Evolutionary conservation across 2,888 invertebrate genomes (phyloP).

Genomic region (Sphaerophoria rueppellii): DNA sequence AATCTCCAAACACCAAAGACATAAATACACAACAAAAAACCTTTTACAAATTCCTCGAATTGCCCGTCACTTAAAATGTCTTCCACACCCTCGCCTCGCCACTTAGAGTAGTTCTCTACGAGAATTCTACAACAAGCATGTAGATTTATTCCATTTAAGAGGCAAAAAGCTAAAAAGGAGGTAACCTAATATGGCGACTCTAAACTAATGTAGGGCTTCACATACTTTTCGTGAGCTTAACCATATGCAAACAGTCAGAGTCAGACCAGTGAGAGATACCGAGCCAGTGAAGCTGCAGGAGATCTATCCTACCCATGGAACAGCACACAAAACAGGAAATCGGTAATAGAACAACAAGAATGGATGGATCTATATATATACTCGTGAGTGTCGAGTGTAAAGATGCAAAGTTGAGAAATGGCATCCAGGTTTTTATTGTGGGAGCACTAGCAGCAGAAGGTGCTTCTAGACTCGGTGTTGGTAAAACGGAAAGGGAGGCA

Average conservation of each 20-base stretch:
- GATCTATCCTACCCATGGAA: background rate
- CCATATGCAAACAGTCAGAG: slow-evolving; percentile 30
- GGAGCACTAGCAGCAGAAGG: slow-evolving; percentile 2
- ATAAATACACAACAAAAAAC: slow-evolving; percentile 44
- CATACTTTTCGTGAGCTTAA: slow-evolving; percentile 63
- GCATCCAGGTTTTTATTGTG: background rate
- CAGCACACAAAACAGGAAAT: slow-evolving; percentile 19
- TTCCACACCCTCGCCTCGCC: background rate
- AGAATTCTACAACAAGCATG: slow-evolving; percentile 2
- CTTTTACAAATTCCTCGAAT: slow-evolving; percentile 66
- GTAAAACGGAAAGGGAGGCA: slow-evolving; percentile 42
- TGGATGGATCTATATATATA: background rate
- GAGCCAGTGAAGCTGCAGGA: background rate
- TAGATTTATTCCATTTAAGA: slow-evolving; percentile 5
- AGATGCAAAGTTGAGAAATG: slow-evolving; percentile 7
- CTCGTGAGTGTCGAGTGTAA: background rate
- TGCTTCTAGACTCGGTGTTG: slow-evolving; percentile 5
- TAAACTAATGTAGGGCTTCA: slow-evolving; percentile 71
- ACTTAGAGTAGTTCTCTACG: too few relatives aligned
- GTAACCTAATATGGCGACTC: slow-evolving; percentile 72
- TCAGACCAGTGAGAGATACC: background rate
- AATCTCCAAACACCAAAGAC: slow-evolving; percentile 20
- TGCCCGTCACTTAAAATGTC: slow-evolving; percentile 47
- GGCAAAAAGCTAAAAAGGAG: slow-evolving; percentile 57
- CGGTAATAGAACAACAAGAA: slow-evolving; percentile 34